Base-by-base conservation (phyloP, 2,113 vertebrate genomes). In the Mungos mungo region DNA sequence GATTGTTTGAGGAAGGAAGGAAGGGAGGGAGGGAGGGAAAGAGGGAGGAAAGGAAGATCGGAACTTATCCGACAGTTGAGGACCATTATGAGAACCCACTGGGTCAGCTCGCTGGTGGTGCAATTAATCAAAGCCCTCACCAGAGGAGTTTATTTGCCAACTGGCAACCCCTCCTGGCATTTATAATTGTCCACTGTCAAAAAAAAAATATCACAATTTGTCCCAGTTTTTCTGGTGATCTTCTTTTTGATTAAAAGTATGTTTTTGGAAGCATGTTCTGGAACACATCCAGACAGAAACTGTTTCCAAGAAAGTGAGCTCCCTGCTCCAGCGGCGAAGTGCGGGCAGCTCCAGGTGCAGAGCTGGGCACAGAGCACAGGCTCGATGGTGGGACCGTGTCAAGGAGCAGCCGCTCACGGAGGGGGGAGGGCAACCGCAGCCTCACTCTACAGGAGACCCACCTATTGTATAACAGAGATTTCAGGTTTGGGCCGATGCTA, bases 101-200 rank as follows among this genome's bases (percentile, higher is more conserved):
- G 1, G 11, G 65, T 72, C 81, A 38, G 80, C 79, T 89, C 95
- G 47, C 83, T 84, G 79, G 92, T 63, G 88, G 93, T 29, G 2
- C 84, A 85, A 97, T 94, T 97, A 97, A 97, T 90, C 95, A 96
- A 97, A 83, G 72, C 71, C 93, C 80, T 86, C 9, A 50, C 88
- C 97, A 93, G 57, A 86, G 79, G 79, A 54, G 50, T 83, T 97
- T 72, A 92, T 95, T 79, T 97, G 93, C 66, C 94, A 66, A 38
- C 57, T 95, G 89, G 87, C 94, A 81, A 35, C 52, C 27, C 57
- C 81, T 92, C 69, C 74, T n/a, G 23, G 87, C 86, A 96, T 80
- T 79, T 86, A 47, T 45, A 74, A 94, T 5, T 16, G 93, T 50
- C 79, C 88, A 69, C 88, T 83, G 87, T 92, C 92, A 93, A 76